A percentile compares a stretch with the other conserved stretches of the same genome.
These are phyloP conservation scores for Erebia aethiops DNA, from an alignment of 2,888 invertebrate species.

Conservation along the genomic window DNA sequence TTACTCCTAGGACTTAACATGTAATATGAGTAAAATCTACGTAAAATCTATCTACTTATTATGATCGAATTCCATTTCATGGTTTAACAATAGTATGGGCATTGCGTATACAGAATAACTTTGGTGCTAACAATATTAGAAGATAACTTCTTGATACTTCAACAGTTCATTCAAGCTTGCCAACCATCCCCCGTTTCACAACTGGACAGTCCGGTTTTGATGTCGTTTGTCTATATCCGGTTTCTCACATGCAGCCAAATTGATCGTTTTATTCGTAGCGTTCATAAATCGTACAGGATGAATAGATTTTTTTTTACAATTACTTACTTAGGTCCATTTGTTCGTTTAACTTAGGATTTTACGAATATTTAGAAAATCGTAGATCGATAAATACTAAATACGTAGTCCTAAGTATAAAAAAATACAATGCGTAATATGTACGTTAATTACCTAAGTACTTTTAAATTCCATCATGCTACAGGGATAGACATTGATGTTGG, in stretches of 20 bases:
- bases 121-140: background rate
- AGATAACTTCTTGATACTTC: slow-evolving; percentile 13
- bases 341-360: background rate
- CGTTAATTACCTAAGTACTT: no score
- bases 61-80: background rate
- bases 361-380: background rate
- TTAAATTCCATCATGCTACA: no score
- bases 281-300: slow-evolving; percentile 11
- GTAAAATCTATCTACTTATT: background rate
- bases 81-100: background rate
- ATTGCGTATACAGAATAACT: background rate
- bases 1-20: no score
- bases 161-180: slow-evolving; percentile 11
- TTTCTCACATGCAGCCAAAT: background rate
- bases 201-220: slow-evolving; percentile 10
- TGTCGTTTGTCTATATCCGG: slow-evolving; percentile 9
- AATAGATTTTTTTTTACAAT: background rate
- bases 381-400: background rate
- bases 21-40: background rate
- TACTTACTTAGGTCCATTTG: background rate
- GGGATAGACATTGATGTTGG: no score
- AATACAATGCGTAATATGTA: no score
- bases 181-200: slow-evolving; percentile 4
- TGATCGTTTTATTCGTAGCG: slow-evolving; percentile 3
- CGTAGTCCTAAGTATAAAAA: no score